Evolutionary conservation across 2,797 vertebrate genomes (phyloP), one percentile per base, ranked within the genome.

Genomic region (Phalanger gymnotis): DNA sequence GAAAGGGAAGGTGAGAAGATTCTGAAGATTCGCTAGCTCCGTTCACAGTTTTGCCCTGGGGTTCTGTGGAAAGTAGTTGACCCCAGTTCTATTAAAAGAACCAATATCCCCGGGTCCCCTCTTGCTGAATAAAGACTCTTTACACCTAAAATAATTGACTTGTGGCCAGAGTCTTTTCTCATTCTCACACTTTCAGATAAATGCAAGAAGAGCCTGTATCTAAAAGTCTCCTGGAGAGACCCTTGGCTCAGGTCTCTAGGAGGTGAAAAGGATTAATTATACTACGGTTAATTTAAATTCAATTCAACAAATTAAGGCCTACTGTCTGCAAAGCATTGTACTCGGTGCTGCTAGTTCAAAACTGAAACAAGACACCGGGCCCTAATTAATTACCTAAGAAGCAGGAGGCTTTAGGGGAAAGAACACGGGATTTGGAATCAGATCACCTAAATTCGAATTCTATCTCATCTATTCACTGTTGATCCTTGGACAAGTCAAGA

Each of bases 101-200:
- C 40, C 25, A 47, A 87, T 52, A 55, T 58, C 87, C 25, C 52
- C 6, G 93, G 25, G 14, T 92, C 55, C 87, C 92, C 54, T 51
- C 54, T 30, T 92, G 52, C 51, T 89, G 87, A 92, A 30, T 25
- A 89, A 93, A 93, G 66, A 22, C 27, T 61, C 94, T 87, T 87
- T 87, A 51, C 73, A 87, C 73, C 73, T 87, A 87, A 87, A 87
- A 87, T 87, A 87, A 87, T 87, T 87, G 73, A 87, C 73, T 87
- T 87, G 73, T 87, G 73, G 73, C 73, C 73, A 87, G 73, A 87
- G 73, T 4, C 66, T 81, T 81, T 81, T 81, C n/a, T 81, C 66
- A 9, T 81, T 81, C 66, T 87, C 73, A 87, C 73, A 87, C 73
- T 87, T 51, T 87, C 22, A 87, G 73, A 87, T 87, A 87, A 87